phyloP scores from a whole-genome alignment of 2,797 vertebrate species.

The Chromis chromis region DNA sequence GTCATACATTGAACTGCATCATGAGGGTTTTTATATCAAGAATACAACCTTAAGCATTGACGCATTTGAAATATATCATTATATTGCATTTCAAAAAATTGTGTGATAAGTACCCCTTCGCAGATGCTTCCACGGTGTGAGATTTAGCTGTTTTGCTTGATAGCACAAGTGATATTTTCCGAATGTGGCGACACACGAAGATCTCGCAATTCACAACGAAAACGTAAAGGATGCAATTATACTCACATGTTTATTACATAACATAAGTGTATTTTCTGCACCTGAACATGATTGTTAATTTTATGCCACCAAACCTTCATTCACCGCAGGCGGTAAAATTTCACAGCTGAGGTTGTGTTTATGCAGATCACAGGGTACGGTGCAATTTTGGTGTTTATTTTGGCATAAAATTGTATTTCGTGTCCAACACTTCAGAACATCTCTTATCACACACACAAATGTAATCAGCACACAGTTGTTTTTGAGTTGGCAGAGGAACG shows the following conservation, averaged over 20 bases:
- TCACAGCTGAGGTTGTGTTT: neutral
- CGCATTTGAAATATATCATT: neutral
- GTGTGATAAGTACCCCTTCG: no score
- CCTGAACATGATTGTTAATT: neutral
- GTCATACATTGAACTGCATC: neutral
- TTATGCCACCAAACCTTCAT: neutral
- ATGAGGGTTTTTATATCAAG: neutral
- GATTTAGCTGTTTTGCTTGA: neutral
- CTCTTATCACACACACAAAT: slow-evolving; percentile 1
- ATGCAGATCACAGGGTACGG: neutral
- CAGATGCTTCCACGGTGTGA: neutral
- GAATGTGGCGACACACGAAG: neutral
- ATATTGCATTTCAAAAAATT: no score
- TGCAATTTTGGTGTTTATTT: slow-evolving; percentile 3
- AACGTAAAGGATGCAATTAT: neutral
- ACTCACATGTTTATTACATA: no score
- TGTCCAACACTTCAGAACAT: slow-evolving; percentile 2
- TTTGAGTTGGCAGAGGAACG: neutral
- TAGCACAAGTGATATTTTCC: neutral
- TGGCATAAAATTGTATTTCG: slow-evolving; percentile 2
- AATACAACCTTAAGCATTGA: neutral
- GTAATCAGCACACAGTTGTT: neutral
- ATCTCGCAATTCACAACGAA: no score
- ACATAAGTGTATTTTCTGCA: neutral
- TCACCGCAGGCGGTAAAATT: neutral